Percentiles rank a stretch among this genome's conserved stretches.
phyloP scores from a whole-genome alignment of 2,113 vertebrate species.

The Clarias batrachus region DNA sequence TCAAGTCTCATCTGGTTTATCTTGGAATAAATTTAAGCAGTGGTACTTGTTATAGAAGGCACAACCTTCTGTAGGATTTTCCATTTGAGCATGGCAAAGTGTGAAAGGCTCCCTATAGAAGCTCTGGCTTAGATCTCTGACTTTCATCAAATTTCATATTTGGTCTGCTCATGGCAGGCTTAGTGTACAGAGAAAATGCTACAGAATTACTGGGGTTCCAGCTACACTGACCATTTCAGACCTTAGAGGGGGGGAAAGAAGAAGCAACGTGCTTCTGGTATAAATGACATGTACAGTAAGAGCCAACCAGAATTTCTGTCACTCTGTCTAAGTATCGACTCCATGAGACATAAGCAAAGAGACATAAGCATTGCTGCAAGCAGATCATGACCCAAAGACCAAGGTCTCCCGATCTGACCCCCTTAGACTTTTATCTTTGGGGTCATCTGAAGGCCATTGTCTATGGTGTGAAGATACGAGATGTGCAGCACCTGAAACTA shows the following conservation, averaged over 20 bases:
- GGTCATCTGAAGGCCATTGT: no score
- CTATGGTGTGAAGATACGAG: no score
- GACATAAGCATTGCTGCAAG: background rate
- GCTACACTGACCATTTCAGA: background rate
- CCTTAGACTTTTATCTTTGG: no score
- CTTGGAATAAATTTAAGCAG: background rate
- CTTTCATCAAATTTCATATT: background rate
- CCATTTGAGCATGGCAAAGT: background rate
- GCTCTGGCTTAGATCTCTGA: background rate
- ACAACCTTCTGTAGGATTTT: background rate
- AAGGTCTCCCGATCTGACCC: no score
- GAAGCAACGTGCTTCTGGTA: background rate
- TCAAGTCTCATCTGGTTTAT: slow-evolving; percentile 20
- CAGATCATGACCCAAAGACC: no score
- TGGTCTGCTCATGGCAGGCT: background rate
- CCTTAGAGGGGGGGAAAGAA: background rate
- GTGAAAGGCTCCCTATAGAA: background rate
- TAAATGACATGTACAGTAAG: background rate
- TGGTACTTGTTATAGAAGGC: slow-evolving; percentile 20
- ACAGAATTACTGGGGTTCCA: background rate
- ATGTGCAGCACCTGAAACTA: no score
- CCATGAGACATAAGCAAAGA: background rate
- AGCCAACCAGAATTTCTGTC: background rate
- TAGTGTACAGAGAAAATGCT: background rate
- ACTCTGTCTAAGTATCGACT: background rate